A percentile compares a stretch with the other conserved stretches of the same genome.
Evolutionary conservation across 1,140 invertebrate genomes (phyloP).

Genomic region (Anastatus disparis): DNA sequence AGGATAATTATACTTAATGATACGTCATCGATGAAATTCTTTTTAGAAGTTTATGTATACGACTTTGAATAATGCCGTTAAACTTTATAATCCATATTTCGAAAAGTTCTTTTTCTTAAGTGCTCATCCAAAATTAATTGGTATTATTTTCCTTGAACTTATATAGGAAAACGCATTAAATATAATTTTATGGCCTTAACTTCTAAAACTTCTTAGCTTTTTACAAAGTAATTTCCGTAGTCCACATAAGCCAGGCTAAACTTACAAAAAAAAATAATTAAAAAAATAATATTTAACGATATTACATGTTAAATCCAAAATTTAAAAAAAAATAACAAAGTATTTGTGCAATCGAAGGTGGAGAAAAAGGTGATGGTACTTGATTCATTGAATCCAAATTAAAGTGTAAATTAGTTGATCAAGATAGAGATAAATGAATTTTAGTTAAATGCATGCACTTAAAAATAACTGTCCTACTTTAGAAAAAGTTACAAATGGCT

Average conservation of each 20-base stretch:
- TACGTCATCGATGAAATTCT: background rate
- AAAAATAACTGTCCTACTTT: too few relatives aligned
- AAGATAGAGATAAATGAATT: too few relatives aligned
- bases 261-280: background rate
- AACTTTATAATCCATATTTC: background rate
- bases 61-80: background rate
- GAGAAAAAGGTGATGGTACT: too few relatives aligned
- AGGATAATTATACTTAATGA: too few relatives aligned
- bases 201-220: background rate
- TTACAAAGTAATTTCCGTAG: background rate
- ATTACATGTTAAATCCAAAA: background rate
- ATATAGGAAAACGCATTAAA: background rate
- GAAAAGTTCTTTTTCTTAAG: background rate
- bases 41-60: background rate
- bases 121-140: constrained; percentile 5
- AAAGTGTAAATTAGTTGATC: too few relatives aligned
- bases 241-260: background rate
- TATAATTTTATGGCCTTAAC: background rate
- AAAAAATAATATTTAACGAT: background rate
- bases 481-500: too few relatives aligned
- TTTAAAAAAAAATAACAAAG: too few relatives aligned
- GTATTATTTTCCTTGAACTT: background rate
- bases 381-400: too few relatives aligned
- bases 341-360: too few relatives aligned
- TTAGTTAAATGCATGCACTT: too few relatives aligned